Evolutionary conservation across 2,888 invertebrate species (phyloP).

Genomic region (Octonoba sinensis): DNA sequence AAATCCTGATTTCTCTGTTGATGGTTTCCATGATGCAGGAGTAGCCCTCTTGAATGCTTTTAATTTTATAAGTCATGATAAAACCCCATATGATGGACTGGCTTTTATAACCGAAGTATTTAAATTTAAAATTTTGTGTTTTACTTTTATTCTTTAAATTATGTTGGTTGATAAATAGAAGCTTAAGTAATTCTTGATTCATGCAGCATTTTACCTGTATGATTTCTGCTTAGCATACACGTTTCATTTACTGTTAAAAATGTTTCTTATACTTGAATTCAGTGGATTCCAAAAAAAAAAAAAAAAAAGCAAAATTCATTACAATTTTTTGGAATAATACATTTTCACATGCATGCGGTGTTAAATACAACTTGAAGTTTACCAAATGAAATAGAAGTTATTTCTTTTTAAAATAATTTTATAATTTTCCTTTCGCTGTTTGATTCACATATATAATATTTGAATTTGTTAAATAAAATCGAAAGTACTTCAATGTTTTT

Average conservation of each 20-base stretch:
- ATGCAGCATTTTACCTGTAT: too few species aligned
- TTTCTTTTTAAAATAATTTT: too few species aligned
- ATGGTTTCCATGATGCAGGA: constrained; percentile 80
- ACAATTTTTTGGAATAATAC: not conserved
- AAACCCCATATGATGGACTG: constrained; percentile 81
- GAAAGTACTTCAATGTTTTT: too few species aligned
- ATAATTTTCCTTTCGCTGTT: too few species aligned
- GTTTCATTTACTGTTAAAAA: not conserved
- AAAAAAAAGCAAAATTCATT: not conserved
- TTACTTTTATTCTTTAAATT: too few species aligned
- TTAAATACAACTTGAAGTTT: too few species aligned
- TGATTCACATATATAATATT: too few species aligned
- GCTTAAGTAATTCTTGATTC: not conserved
- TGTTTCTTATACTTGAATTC: not conserved
- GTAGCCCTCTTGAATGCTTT: constrained; percentile 89
- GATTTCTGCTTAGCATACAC: too few species aligned
- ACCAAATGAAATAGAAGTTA: too few species aligned
- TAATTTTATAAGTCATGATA: constrained; percentile 87
- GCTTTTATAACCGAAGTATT: constrained; percentile 86
- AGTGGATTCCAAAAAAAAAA: not conserved
- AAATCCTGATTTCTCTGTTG: constrained; percentile 75
- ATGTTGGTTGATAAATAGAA: not conserved
- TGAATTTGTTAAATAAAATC: too few species aligned
- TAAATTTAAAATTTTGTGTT: not conserved
- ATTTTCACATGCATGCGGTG: too few species aligned